Evolutionary conservation across 2,113 vertebrate species (phyloP).

Genomic region (Rhabdornis inornatus): DNA sequence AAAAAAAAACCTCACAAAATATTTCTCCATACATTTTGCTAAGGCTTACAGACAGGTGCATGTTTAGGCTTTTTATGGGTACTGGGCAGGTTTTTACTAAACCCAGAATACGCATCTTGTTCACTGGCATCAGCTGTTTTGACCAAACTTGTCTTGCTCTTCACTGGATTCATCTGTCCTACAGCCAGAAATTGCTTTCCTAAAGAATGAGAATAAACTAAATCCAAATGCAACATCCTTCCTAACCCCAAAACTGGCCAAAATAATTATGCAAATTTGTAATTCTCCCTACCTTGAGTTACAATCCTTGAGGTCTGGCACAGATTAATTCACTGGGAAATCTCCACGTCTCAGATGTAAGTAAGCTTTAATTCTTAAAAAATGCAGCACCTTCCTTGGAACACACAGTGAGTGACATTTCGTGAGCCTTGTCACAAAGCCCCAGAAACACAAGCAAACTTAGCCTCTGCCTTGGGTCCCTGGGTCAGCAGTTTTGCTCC

Average conservation of each 20-base stretch:
- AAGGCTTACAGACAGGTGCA: background rate
- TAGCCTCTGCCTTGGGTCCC: background rate
- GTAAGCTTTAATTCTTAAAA: background rate
- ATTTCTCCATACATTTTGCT: background rate
- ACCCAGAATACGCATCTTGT: background rate
- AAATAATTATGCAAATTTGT: background rate
- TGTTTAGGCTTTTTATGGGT: background rate
- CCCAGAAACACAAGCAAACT: background rate
- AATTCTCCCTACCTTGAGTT: background rate
- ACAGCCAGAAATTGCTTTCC: background rate
- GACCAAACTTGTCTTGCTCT: background rate
- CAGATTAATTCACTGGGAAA: background rate
- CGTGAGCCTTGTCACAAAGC: background rate
- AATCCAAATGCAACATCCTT: background rate
- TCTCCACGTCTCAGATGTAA: background rate
- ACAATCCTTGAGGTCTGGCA: background rate
- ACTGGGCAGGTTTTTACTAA: background rate
- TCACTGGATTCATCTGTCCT: background rate
- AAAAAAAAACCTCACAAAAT: background rate
- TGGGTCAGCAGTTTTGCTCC: background rate
- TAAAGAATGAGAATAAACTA: background rate
- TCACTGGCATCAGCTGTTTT: background rate
- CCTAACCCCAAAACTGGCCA: background rate
- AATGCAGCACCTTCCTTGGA: background rate
- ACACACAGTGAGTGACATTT: background rate